These are phyloP conservation scores for Megaceryle maxima DNA, from an alignment of 2,113 vertebrate species.

Conservation along the genomic window DNA sequence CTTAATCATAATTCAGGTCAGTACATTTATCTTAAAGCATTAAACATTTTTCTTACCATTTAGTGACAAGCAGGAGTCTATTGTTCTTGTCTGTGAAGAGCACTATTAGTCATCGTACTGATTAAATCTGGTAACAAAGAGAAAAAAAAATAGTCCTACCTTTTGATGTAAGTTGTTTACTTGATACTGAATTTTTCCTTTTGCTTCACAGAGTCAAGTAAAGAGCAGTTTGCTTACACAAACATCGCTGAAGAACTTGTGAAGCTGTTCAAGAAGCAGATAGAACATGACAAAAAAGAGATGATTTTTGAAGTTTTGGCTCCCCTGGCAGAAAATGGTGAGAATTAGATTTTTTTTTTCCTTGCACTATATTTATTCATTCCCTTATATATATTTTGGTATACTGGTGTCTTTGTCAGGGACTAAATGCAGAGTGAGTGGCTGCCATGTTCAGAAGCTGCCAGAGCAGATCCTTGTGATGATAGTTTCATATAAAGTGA, in stretches of 20 bases:
- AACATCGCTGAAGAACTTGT: slow-evolving; percentile 95
- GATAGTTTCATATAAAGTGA: not conserved
- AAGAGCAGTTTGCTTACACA: slow-evolving; percentile 97
- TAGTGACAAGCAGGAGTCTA: not conserved
- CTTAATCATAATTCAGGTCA: slow-evolving; percentile 24
- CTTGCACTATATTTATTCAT: not conserved
- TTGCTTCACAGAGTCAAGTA: slow-evolving; percentile 89
- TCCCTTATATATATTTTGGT: not conserved
- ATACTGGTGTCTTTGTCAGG: not conserved
- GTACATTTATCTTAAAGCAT: slow-evolving; percentile 29
- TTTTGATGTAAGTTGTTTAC: slow-evolving; percentile 42
- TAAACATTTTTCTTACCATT: slow-evolving; percentile 45
- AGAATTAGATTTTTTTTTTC: slow-evolving; percentile 25
- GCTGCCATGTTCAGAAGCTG: not conserved
- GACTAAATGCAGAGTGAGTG: not conserved
- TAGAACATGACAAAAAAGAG: slow-evolving; percentile 96
- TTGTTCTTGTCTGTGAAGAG: slow-evolving; percentile 43
- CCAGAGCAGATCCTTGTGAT: not conserved
- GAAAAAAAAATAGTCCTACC: slow-evolving; percentile 13
- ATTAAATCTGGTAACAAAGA: slow-evolving; percentile 27
- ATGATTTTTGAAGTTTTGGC: slow-evolving; percentile 99
- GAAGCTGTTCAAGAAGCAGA: slow-evolving; percentile 93
- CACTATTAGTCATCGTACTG: slow-evolving; percentile 31
- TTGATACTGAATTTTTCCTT: slow-evolving; percentile 15
- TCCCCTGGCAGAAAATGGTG: slow-evolving; percentile 96